Percentiles rank a stretch among this genome's conserved stretches.
Evolutionary conservation across 2,113 vertebrate genomes (phyloP).

Genomic region (Nycticebus coucang): DNA sequence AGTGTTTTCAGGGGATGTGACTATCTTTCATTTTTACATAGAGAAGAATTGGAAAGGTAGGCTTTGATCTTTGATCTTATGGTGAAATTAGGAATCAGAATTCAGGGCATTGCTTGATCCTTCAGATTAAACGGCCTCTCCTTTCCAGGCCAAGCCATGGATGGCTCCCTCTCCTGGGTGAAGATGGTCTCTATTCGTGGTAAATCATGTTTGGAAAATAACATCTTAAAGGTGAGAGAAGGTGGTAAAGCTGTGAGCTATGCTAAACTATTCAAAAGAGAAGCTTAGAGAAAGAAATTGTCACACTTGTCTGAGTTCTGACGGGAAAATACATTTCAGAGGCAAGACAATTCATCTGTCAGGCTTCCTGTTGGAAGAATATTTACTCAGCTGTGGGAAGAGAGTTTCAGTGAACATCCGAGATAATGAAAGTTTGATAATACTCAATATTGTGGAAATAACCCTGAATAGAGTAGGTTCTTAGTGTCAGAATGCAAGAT

Average conservation of each 20-base stretch:
- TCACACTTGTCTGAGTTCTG: constrained; percentile 67
- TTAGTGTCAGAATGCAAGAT: constrained; percentile 45
- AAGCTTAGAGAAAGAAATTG: constrained; percentile 12
- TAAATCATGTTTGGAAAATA: constrained; percentile 30
- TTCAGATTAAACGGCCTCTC: neutral
- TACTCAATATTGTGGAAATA: constrained; percentile 75
- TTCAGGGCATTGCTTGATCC: neutral
- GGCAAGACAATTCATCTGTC: constrained; percentile 67
- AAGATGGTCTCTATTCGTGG: neutral
- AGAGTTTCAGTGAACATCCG: constrained; percentile 59
- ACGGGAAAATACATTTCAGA: constrained; percentile 50
- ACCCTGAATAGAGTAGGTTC: constrained; percentile 42
- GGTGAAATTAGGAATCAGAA: neutral
- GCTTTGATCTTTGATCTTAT: constrained; percentile 13
- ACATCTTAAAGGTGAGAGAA: neutral
- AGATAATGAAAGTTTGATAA: constrained; percentile 77
- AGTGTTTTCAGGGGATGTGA: constrained; percentile 30
- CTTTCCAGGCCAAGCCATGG: neutral
- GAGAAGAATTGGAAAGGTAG: neutral
- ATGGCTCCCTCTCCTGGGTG: neutral
- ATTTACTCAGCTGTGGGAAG: constrained; percentile 72
- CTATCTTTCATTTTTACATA: neutral
- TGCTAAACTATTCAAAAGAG: constrained; percentile 56
- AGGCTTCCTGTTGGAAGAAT: constrained; percentile 50
- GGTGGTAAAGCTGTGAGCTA: neutral